Evolutionary conservation across 2,113 vertebrate species (phyloP), one percentile per base, ranked within the genome.

Genomic region (Chlorodrepanis virens): DNA sequence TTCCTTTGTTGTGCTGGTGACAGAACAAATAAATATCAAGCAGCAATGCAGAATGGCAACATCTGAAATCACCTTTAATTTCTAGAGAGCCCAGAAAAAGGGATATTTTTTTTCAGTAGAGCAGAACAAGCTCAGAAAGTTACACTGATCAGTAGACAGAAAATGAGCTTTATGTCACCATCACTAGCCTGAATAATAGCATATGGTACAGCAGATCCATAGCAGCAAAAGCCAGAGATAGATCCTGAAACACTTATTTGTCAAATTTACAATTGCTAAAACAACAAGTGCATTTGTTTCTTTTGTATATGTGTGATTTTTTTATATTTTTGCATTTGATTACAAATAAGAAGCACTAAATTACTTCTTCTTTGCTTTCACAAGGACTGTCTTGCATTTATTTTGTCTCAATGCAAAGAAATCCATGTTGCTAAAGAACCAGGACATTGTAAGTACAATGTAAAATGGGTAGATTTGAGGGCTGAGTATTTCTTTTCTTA

Each of bases 221-320:
- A 86, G 74, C 56, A 91, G 68, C 69, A 88, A 96, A 90, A 93
- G 84, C 59, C 90, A 96, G 63, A 93, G 57, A 25, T 28, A 82
- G 71, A 69, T 75, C 22, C 69, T 84, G 89, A 92, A 92, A 70
- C 28, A 35, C 35, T 92, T 89, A 37, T 86, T 95, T 89, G 52
- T 93, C 87, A 92, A 96, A 96, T 95, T 93, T 96, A 93, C 71
- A 81, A 79, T 87, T 78, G n/a, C 49, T 91, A 90, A 91, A 96
- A 93, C 47, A 61, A 84, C 69, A 95, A 77, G 52, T 47, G 10
- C n/a, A 71, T 78, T 83, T 86, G 9, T 67, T 91, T 84, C 27
- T 67, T 79, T 17, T 33, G 4, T 20, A 12, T 27, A 5, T 8
- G 13, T 50, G 12, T 12, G 15, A 1, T 35, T 54, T 74, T 91